Percentiles rank a stretch among this genome's conserved stretches.
These are phyloP conservation scores for Gasteruption jaculator DNA, from an alignment of 2,888 invertebrate genomes.

Conservation along the genomic window DNA sequence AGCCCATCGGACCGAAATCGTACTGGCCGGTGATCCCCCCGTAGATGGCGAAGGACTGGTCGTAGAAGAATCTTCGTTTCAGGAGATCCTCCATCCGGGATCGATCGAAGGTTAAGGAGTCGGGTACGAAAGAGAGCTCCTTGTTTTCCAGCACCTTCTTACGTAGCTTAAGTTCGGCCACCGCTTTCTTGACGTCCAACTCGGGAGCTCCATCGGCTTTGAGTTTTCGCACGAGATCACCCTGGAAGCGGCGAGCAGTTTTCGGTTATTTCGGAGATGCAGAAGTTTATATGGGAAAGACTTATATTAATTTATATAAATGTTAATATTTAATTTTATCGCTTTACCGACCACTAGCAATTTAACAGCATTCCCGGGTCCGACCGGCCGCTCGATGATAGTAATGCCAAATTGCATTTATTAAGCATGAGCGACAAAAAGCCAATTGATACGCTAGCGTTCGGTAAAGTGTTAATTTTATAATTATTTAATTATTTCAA, in stretches of 20 bases:
- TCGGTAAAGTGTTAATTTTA: too few relatives aligned
- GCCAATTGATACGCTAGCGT: too few relatives aligned
- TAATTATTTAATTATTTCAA: conserved; percentile 2
- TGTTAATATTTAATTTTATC: too few relatives aligned
- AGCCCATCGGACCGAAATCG: conserved; percentile 99
- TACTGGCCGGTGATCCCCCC: conserved; percentile 93
- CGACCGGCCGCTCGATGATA: too few relatives aligned
- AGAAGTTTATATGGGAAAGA: too few relatives aligned
- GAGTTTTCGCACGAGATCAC: conserved; percentile 83
- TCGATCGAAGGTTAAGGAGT: conserved; percentile 75
- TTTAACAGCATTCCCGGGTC: too few relatives aligned
- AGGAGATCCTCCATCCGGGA: conserved; percentile 94
- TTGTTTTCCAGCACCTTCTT: conserved; percentile 92
- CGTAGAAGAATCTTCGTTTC: conserved; percentile 95
- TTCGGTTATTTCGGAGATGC: too few relatives aligned
- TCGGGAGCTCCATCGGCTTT: conserved; percentile 86
- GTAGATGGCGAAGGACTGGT: conserved; percentile 99
- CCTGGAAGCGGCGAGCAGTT: too few relatives aligned
- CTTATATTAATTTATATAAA: too few relatives aligned
- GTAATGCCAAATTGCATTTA: neutral
- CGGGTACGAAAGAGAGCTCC: conserved; percentile 77
- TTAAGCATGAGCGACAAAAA: too few relatives aligned
- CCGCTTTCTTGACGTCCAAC: conserved; percentile 89
- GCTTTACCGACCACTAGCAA: too few relatives aligned
- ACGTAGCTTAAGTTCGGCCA: conserved; percentile 84